Conservation (phyloP, 2,797 vertebrate species). For the Malacoraja senta region DNA sequence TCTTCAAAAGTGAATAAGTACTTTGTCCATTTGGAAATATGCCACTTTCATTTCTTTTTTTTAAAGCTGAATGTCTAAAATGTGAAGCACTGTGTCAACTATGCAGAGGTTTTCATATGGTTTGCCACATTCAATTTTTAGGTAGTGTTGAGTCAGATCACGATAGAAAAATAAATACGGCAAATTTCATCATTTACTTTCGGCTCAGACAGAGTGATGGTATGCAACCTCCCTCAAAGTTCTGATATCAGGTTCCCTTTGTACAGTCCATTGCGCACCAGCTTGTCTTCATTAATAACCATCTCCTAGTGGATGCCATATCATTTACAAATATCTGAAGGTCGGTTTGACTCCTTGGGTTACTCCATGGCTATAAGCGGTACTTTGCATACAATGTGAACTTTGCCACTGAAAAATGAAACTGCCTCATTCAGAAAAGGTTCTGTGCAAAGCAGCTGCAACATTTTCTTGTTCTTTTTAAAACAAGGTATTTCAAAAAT, state of each 20-base stretch:
- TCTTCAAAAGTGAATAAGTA: conserved; percentile 28
- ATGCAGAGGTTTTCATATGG: conserved; percentile 18
- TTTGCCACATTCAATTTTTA: conserved; percentile 6
- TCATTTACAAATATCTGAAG: conserved; percentile 35
- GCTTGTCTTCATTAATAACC: conserved; percentile 35
- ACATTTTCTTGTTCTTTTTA: not conserved
- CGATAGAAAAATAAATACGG: conserved; percentile 29
- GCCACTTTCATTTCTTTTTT: conserved; percentile 3
- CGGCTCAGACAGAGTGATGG: conserved; percentile 14
- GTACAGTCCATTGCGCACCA: conserved; percentile 4
- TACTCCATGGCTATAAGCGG: not conserved
- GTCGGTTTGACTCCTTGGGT: not conserved
- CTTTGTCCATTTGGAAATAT: conserved; percentile 27
- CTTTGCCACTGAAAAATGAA: conserved; percentile 26
- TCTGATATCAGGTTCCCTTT: conserved; percentile 32
- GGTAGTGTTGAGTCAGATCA: conserved; percentile 28
- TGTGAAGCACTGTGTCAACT: not conserved
- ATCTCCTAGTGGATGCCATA: not conserved
- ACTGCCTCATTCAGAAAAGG: not conserved
- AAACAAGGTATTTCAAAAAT: not conserved
- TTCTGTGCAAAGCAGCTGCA: not conserved
- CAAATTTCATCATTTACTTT: conserved; percentile 32
- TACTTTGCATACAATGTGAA: not conserved
- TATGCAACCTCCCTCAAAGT: conserved; percentile 30
- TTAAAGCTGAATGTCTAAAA: not conserved